These are phyloP conservation scores for Macrotus californicus DNA, from an alignment of 2,113 vertebrate species.

Conservation along the genomic window DNA sequence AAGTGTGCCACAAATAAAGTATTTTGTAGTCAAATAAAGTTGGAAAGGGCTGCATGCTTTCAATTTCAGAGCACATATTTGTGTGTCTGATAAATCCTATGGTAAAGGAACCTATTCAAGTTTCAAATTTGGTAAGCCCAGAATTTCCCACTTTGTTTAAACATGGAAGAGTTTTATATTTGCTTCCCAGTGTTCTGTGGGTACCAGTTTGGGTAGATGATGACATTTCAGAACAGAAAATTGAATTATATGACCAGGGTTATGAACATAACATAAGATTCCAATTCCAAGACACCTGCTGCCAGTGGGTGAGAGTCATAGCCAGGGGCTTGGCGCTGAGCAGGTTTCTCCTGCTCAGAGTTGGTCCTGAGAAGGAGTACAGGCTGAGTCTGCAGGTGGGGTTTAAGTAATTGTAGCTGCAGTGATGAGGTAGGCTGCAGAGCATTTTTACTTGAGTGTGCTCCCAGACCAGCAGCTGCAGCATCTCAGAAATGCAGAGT, in stretches of 20 bases:
- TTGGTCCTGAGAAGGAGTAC: not conserved
- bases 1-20: slow-evolving; percentile 28
- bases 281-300: not conserved
- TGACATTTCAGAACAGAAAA: not conserved
- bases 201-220: not conserved
- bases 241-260: not conserved
- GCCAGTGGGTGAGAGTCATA: no score
- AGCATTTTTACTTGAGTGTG: not conserved
- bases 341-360: not conserved
- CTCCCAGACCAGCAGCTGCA: not conserved
- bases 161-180: not conserved
- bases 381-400: not conserved
- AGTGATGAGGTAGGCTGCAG: not conserved
- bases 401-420: not conserved
- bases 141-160: slow-evolving; percentile 33
- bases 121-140: not conserved
- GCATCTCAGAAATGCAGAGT: not conserved
- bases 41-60: not conserved
- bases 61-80: slow-evolving; percentile 5
- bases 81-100: not conserved
- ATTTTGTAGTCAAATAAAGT: not conserved
- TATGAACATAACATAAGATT: not conserved
- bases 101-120: slow-evolving; percentile 4
- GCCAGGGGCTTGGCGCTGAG: not conserved
- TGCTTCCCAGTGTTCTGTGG: not conserved